Evolutionary conservation across 2,888 invertebrate species (phyloP).

Genomic region (Erannis defoliaria): DNA sequence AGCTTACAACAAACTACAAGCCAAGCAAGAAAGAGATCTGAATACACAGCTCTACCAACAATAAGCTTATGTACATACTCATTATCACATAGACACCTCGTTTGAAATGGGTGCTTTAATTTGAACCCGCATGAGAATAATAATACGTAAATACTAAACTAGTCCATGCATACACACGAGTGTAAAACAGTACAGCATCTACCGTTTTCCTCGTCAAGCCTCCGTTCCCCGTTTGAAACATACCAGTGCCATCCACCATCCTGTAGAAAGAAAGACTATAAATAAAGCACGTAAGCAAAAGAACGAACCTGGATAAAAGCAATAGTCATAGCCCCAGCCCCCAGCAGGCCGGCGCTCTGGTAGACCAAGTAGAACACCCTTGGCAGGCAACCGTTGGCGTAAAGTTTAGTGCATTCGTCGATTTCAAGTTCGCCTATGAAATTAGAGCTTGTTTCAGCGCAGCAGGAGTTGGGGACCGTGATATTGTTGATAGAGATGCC

Average conservation of each 20-base stretch:
- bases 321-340: constrained; percentile 92
- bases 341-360: constrained; percentile 90
- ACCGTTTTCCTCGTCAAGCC: neutral
- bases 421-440: constrained; percentile 49
- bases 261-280: neutral
- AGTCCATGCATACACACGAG: neutral
- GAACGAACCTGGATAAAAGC: constrained; percentile 91
- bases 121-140: too few relatives aligned
- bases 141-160: neutral
- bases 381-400: constrained; percentile 87
- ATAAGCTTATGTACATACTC: too few relatives aligned
- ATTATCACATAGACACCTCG: too few relatives aligned
- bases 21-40: too few relatives aligned
- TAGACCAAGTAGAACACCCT: constrained; percentile 88
- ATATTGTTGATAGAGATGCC: constrained; percentile 73
- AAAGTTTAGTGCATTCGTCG: constrained; percentile 71
- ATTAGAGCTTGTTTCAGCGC: constrained; percentile 65
- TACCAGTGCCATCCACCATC: neutral
- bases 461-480: constrained; percentile 88
- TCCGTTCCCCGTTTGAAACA: too few relatives aligned
- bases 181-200: neutral
- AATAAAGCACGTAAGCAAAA: neutral
- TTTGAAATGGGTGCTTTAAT: too few relatives aligned
- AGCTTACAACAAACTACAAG: too few relatives aligned
- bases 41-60: too few relatives aligned